Evolutionary conservation across 2,113 vertebrate species (phyloP).

Genomic region (Notiomystis cincta): DNA sequence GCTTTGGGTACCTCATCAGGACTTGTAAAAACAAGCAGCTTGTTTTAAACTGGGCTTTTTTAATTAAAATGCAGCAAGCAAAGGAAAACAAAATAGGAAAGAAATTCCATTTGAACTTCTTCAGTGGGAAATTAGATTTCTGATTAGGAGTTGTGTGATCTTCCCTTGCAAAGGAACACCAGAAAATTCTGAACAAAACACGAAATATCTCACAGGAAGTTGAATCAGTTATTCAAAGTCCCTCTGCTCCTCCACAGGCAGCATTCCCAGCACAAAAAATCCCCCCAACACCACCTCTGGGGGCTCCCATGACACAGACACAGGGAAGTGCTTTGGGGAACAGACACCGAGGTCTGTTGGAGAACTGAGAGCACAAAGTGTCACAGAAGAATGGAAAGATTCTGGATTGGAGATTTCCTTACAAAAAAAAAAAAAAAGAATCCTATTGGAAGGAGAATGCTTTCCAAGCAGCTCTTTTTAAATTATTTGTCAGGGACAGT

Average conservation of each 20-base stretch:
- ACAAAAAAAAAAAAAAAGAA: neutral
- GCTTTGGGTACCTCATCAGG: neutral
- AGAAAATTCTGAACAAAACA: neutral
- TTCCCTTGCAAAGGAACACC: neutral
- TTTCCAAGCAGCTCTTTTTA: neutral
- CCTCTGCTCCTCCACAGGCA: neutral
- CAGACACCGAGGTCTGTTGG: neutral
- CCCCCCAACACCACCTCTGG: neutral
- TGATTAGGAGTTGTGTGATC: neutral
- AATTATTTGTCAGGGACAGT: neutral
- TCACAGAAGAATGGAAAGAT: neutral
- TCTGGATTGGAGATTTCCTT: neutral
- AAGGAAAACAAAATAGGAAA: neutral
- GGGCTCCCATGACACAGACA: neutral
- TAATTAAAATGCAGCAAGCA: neutral
- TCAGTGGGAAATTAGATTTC: neutral
- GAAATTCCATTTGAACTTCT: neutral
- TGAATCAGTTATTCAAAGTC: neutral
- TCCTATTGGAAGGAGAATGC: neutral
- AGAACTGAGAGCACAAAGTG: neutral
- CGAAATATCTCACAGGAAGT: neutral
- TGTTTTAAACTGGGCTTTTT: neutral
- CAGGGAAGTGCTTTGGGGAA: accelerated
- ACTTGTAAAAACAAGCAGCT: neutral
- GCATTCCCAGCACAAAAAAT: neutral